Evolutionary conservation across 2,888 invertebrate species (phyloP).

Genomic region (Drosophila mayaguana): DNA sequence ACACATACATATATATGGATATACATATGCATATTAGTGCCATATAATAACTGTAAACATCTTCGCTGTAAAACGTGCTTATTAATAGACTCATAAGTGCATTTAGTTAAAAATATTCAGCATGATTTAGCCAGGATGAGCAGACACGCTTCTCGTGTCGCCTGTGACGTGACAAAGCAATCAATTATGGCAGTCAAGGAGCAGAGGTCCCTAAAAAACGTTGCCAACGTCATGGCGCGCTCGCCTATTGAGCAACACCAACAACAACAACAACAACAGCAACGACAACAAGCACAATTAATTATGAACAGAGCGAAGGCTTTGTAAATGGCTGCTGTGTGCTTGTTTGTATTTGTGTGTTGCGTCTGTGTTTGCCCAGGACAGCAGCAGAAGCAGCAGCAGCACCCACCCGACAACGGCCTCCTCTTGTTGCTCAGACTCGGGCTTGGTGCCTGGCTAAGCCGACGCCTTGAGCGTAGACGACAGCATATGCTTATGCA

Average conservation of each 20-base stretch:
- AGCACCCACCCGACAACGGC: neutral
- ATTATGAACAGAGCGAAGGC: conserved; percentile 64
- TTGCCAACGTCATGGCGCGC: conserved; percentile 56
- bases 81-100: conserved; percentile 11
- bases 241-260: conserved; percentile 55
- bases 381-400: conserved; percentile 3
- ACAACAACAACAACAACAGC: conserved; percentile 11
- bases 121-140: conserved; percentile 5
- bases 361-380: conserved; percentile 55
- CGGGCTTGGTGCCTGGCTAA: conserved; percentile 28
- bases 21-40: neutral
- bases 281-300: conserved; percentile 73
- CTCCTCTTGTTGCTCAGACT: conserved; percentile 2
- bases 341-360: conserved; percentile 47
- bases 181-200: conserved; percentile 72
- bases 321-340: conserved; percentile 31
- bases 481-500: conserved; percentile 81
- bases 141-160: conserved; percentile 41
- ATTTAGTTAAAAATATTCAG: conserved; percentile 57
- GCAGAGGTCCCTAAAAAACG: conserved; percentile 30
- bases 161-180: conserved; percentile 71
- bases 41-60: neutral
- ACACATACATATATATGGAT: neutral
- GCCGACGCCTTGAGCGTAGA: conserved; percentile 68
- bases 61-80: neutral